Percentiles rank a stretch among this genome's conserved stretches.
phyloP scores from a whole-genome alignment of 2,797 vertebrate species.

The Siniperca scherzeri region DNA sequence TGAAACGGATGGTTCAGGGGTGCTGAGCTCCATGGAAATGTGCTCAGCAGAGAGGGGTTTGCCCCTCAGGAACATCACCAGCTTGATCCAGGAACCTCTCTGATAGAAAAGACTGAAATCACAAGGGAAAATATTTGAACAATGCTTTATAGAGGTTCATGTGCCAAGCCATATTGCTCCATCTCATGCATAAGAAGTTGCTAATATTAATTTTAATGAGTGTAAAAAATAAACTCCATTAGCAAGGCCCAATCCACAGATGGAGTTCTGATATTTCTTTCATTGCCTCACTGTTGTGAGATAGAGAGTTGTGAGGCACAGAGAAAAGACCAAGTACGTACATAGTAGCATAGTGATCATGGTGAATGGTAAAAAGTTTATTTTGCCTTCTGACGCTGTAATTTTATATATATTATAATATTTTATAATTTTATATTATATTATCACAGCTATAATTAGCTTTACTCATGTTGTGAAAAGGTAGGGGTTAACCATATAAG shows the following conservation, averaged over 20 bases:
- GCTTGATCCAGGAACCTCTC: slow-evolving; percentile 32
- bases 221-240: background rate
- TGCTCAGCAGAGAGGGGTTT: slow-evolving; percentile 32
- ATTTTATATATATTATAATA: background rate
- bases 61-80: slow-evolving; percentile 32
- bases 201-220: slow-evolving; percentile 5
- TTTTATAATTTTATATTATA: background rate
- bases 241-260: background rate
- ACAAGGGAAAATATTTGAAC: slow-evolving; percentile 29
- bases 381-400: background rate
- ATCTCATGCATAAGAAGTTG: background rate
- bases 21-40: slow-evolving; percentile 62
- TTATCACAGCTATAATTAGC: background rate
- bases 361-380: background rate
- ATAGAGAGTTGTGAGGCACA: background rate
- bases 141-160: slow-evolving; percentile 4
- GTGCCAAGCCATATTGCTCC: background rate
- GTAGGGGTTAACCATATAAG: background rate
- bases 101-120: slow-evolving; percentile 37
- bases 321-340: background rate
- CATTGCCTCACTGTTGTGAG: too few species aligned
- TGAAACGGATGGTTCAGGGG: slow-evolving; percentile 70
- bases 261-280: background rate
- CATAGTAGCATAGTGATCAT: background rate
- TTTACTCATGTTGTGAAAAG: background rate